These are phyloP conservation scores for Phaonia tiefii DNA, from an alignment of 2,888 invertebrate genomes.

Conservation along the genomic window DNA sequence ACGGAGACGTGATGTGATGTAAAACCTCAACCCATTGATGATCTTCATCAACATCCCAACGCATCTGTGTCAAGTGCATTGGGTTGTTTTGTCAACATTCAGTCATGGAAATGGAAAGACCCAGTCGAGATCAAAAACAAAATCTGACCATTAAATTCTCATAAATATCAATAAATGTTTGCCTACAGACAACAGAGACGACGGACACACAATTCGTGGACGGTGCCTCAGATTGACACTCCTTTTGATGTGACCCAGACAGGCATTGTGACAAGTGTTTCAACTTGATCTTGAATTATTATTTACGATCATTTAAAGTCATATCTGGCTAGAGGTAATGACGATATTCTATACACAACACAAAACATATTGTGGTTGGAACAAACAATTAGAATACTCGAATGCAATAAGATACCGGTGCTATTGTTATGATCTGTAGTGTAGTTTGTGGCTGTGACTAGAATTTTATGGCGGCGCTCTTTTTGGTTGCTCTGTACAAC, in stretches of 20 bases:
- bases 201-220: slow-evolving; percentile 1
- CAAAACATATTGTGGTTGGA: slow-evolving; percentile 17
- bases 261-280: slow-evolving; percentile 36
- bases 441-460: neutral
- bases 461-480: slow-evolving; percentile 16
- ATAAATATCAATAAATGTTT: slow-evolving; percentile 49
- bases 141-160: slow-evolving; percentile 47
- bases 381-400: neutral
- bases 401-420: neutral
- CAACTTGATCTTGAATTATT: slow-evolving; percentile 53
- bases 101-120: slow-evolving; percentile 20
- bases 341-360: neutral
- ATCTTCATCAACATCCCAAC: neutral
- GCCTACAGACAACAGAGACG: neutral
- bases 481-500: neutral
- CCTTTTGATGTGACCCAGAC: slow-evolving; percentile 40
- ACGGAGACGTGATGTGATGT: neutral
- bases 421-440: neutral
- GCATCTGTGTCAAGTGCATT: slow-evolving; percentile 28
- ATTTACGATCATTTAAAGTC: slow-evolving; percentile 52
- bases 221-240: slow-evolving; percentile 29
- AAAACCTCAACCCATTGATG: slow-evolving; percentile 30
- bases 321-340: neutral
- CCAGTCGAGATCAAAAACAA: slow-evolving; percentile 7
- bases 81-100: slow-evolving; percentile 38